Percentiles rank a stretch among this genome's conserved stretches.
These are phyloP conservation scores for Perca fluviatilis DNA, from an alignment of 2,113 vertebrate species.

Conservation along the genomic window DNA sequence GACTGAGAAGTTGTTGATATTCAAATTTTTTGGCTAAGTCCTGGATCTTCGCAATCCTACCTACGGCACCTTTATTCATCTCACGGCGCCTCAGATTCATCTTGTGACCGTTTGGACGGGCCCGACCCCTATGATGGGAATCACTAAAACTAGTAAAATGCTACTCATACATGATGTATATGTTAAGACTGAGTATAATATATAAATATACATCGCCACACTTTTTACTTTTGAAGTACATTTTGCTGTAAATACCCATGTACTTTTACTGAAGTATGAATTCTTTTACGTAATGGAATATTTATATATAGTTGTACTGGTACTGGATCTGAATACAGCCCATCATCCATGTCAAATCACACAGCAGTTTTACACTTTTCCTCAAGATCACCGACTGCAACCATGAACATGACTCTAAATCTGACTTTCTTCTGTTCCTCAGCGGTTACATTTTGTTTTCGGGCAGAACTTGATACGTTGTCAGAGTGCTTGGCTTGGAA, in stretches of 20 bases:
- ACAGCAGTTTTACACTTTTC: slow-evolving; percentile 1
- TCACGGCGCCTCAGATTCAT: not conserved
- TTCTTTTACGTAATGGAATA: not conserved
- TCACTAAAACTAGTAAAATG: not conserved
- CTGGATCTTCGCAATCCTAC: too few species aligned
- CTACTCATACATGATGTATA: too few species aligned
- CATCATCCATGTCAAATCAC: not conserved
- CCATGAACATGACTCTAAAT: slow-evolving; percentile 16
- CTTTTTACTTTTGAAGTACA: too few species aligned
- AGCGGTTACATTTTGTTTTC: slow-evolving; percentile 10
- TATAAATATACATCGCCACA: too few species aligned
- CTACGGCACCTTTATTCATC: not conserved
- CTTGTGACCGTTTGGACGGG: not conserved
- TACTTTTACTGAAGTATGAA: not conserved
- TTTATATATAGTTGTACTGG: not conserved
- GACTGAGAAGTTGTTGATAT: too few species aligned
- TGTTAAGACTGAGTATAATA: too few species aligned
- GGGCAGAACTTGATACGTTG: slow-evolving; percentile 24
- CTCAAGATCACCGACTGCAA: not conserved
- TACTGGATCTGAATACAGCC: not conserved
- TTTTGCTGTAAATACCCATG: too few species aligned
- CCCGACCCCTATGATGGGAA: too few species aligned
- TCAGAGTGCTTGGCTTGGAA: not conserved
- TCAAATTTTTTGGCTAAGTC: too few species aligned
- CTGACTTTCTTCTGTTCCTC: slow-evolving; percentile 7